Evolutionary conservation across 2,797 vertebrate genomes (phyloP).

Genomic region (Acanthis flammea): DNA sequence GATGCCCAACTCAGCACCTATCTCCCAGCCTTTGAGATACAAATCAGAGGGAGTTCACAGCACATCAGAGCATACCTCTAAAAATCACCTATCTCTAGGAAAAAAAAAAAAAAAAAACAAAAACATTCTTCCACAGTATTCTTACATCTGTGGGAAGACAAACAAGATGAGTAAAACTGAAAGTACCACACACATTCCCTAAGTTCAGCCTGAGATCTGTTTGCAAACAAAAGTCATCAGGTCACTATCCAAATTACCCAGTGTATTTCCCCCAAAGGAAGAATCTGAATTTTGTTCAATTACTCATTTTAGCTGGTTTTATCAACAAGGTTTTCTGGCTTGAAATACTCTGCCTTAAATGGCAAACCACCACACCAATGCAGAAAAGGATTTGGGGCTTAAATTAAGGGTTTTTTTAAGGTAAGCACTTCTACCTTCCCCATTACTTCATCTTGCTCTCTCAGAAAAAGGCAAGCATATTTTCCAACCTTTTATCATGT

Average conservation of each 20-base stretch:
- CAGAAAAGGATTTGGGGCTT: not conserved
- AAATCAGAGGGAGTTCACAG: not conserved
- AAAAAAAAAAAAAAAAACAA: not conserved
- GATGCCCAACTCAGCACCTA: not conserved
- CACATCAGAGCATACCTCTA: not conserved
- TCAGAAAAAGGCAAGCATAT: not conserved
- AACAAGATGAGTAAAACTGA: not conserved
- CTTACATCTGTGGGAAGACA: not conserved
- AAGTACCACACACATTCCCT: not conserved
- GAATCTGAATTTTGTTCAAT: not conserved
- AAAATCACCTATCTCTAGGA: not conserved
- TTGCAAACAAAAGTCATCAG: not conserved
- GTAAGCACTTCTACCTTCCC: not conserved
- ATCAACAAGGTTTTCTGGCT: not conserved
- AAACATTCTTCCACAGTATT: not conserved
- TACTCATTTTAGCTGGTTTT: not conserved
- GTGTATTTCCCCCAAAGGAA: not conserved
- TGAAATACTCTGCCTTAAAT: not conserved
- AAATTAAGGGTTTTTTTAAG: not conserved
- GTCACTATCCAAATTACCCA: not conserved
- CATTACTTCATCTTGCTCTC: not conserved
- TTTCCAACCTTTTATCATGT: not conserved
- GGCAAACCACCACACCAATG: not conserved
- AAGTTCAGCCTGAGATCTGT: not conserved
- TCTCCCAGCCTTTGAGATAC: not conserved